A percentile compares a stretch with the other conserved stretches of the same genome.
Evolutionary conservation across 2,113 vertebrate genomes (phyloP).

Genomic region (Platanista minor): DNA sequence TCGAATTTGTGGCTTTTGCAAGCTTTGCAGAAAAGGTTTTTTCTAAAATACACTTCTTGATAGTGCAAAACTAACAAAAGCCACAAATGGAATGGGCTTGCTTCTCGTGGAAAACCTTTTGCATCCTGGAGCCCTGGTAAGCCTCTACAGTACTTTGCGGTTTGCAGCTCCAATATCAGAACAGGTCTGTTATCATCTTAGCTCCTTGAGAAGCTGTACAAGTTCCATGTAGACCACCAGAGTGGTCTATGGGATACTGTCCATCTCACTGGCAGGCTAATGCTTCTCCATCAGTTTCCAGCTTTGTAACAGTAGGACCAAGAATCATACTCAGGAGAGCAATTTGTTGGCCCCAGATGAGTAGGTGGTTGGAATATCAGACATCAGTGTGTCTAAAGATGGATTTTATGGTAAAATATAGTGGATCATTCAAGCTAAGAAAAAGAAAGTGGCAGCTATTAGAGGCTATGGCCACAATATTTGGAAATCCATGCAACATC

Average conservation of each 20-base stretch:
- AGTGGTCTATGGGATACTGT: conserved; percentile 45
- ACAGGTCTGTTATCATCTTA: conserved; percentile 70
- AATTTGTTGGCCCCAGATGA: conserved; percentile 56
- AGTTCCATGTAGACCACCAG: conserved; percentile 41
- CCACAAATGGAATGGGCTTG: conserved; percentile 77
- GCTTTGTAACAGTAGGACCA: not conserved
- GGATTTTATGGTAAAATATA: not conserved
- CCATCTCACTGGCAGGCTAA: conserved; percentile 45
- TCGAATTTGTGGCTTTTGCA: conserved; percentile 78
- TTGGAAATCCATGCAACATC: conserved; percentile 1
- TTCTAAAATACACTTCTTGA: conserved; percentile 69
- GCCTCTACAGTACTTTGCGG: conserved; percentile 73
- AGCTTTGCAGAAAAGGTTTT: conserved; percentile 77
- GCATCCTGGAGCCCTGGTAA: conserved; percentile 50
- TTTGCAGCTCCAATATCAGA: conserved; percentile 71
- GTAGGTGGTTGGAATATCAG: not conserved
- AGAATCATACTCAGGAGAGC: conserved; percentile 30
- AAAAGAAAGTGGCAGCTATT: not conserved
- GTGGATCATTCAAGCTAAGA: not conserved
- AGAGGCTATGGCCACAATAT: not conserved
- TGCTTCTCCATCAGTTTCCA: conserved; percentile 48
- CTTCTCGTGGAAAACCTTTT: conserved; percentile 68
- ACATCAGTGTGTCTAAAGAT: not conserved
- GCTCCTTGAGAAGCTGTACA: conserved; percentile 61
- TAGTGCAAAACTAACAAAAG: conserved; percentile 79